A percentile compares a stretch with the other conserved stretches of the same genome.
These are phyloP conservation scores for Tinamus guttatus DNA, from an alignment of 2,113 vertebrate species.

Conservation along the genomic window DNA sequence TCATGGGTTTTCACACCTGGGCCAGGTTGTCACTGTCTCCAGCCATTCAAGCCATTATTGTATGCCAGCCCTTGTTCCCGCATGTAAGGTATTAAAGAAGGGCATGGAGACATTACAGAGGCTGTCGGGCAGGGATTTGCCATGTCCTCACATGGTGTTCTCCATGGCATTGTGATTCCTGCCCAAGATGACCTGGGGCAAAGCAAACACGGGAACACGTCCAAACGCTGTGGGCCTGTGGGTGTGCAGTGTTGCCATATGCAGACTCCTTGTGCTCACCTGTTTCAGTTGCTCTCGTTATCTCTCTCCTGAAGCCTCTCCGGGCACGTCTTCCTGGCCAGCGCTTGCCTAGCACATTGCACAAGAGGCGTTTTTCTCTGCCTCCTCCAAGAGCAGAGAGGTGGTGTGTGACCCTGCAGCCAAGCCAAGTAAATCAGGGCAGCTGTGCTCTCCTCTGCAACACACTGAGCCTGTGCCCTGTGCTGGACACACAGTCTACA, in stretches of 20 bases:
- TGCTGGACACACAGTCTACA: neutral
- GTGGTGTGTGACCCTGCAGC: neutral
- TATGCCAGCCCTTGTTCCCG: neutral
- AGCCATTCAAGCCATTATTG: neutral
- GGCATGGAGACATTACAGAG: neutral
- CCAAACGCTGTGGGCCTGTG: neutral
- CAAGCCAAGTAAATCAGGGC: neutral
- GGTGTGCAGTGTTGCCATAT: neutral
- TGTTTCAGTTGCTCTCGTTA: accelerated
- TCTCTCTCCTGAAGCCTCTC: neutral
- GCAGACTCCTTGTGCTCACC: accelerated
- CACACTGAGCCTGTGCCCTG: neutral
- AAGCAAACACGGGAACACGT: neutral
- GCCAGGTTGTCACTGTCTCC: neutral
- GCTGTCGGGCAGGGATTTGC: neutral
- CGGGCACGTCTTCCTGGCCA: neutral
- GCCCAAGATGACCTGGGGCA: neutral
- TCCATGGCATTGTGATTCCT: neutral
- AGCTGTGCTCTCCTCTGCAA: neutral
- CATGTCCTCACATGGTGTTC: neutral
- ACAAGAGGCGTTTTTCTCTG: neutral
- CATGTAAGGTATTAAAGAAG: neutral
- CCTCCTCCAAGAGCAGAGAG: neutral
- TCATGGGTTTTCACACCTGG: accelerated
- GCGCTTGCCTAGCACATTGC: neutral